phyloP scores from a whole-genome alignment of 2,888 invertebrate genomes.

The Nematopogon swammerdamellus region DNA sequence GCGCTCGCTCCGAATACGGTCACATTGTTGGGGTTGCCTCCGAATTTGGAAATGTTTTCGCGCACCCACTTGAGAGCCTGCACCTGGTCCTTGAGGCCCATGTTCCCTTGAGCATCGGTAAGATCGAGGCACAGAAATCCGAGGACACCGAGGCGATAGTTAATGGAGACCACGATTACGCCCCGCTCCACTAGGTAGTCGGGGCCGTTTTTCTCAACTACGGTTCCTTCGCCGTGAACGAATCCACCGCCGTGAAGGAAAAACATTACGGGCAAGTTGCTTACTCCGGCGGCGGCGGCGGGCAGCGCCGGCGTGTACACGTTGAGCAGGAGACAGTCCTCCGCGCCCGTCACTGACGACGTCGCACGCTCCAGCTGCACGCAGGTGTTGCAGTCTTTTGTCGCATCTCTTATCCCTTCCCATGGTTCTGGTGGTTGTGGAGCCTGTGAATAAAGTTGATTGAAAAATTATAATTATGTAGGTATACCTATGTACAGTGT shows the following conservation, averaged over 20 bases:
- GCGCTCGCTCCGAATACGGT: conserved; percentile 54
- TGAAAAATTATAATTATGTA: too few relatives aligned
- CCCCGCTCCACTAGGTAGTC: conserved; percentile 40
- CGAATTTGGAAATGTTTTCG: conserved; percentile 41
- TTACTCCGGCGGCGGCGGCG: conserved; percentile 8
- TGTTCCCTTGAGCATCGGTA: conserved; percentile 46
- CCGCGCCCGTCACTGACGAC: conserved; percentile 47
- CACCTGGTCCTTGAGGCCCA: conserved; percentile 52
- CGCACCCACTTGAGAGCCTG: conserved; percentile 51
- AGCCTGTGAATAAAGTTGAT: conserved; percentile 24
- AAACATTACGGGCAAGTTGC: conserved; percentile 38
- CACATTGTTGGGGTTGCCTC: conserved; percentile 45
- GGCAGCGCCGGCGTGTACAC: conserved; percentile 59
- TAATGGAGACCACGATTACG: conserved; percentile 37
- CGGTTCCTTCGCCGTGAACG: conserved; percentile 38
- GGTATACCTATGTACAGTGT: too few relatives aligned
- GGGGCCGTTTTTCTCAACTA: conserved; percentile 32
- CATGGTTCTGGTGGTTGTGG: conserved; percentile 42
- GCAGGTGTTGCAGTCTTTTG: conserved; percentile 60
- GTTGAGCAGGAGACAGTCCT: conserved; percentile 67
- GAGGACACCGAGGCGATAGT: conserved; percentile 42
- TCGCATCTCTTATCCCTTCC: conserved; percentile 62
- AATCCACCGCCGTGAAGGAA: conserved; percentile 49
- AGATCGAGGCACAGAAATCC: conserved; percentile 36
- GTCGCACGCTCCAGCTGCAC: conserved; percentile 59